Evolutionary conservation across 2,888 invertebrate species (phyloP).

Genomic region (Nomada flava): DNA sequence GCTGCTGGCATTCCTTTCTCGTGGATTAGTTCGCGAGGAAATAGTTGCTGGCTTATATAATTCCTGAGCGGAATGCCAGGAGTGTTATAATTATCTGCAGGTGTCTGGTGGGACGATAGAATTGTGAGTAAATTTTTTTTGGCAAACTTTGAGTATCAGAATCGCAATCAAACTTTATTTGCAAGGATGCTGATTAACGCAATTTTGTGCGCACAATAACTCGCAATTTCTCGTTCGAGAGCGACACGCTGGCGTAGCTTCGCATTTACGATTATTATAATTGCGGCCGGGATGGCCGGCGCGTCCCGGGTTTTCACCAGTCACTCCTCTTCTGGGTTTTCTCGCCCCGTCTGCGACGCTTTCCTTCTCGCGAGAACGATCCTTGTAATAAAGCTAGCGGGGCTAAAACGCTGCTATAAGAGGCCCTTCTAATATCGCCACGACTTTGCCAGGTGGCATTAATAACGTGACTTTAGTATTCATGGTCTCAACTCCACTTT

Average conservation of each 20-base stretch:
- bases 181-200: too few species aligned
- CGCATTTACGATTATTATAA: conserved; percentile 69
- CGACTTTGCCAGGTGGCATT: conserved; percentile 59
- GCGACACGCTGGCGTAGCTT: conserved; percentile 41
- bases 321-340: conserved; percentile 37
- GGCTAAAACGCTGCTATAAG: conserved; percentile 52
- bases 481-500: conserved; percentile 44
- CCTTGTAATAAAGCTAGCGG: conserved; percentile 54
- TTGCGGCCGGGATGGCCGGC: conserved; percentile 40
- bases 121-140: too few species aligned
- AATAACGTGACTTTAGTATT: conserved; percentile 66
- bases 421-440: conserved; percentile 49
- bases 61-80: too few species aligned
- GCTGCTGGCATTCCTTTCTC: neutral
- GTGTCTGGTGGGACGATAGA: too few species aligned
- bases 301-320: conserved; percentile 41
- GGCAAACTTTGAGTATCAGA: too few species aligned
- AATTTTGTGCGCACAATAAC: conserved; percentile 28
- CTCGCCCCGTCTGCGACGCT: conserved; percentile 8
- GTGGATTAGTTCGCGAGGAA: neutral
- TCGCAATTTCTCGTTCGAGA: neutral
- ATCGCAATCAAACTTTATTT: too few species aligned
- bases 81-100: too few species aligned
- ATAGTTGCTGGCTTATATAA: neutral
- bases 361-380: conserved; percentile 35